These are phyloP conservation scores for Irena cyanogastra DNA, from an alignment of 2,113 vertebrate species.

Conservation along the genomic window DNA sequence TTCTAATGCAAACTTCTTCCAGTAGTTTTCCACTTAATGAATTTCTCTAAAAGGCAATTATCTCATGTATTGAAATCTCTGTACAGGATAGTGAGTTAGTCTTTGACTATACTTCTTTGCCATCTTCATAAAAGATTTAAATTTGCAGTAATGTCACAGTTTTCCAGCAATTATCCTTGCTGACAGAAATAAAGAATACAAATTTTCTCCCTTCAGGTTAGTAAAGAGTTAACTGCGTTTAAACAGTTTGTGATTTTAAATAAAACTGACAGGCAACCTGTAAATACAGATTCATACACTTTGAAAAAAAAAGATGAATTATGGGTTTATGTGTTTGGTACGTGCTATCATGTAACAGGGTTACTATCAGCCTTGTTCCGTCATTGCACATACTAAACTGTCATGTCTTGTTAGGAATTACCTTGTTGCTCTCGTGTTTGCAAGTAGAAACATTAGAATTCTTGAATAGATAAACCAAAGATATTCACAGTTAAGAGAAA, in stretches of 20 bases:
- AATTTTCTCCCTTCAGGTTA: not conserved
- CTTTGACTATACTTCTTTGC: not conserved
- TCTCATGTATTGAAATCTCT: not conserved
- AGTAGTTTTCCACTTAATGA: not conserved
- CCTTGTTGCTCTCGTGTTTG: not conserved
- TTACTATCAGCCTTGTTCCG: not conserved
- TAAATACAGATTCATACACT: not conserved
- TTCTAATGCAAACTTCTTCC: not conserved
- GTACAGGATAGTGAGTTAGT: not conserved
- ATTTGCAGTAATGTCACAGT: not conserved
- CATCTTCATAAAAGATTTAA: not conserved
- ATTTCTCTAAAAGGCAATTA: not conserved
- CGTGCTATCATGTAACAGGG: not conserved
- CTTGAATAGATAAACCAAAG: not conserved
- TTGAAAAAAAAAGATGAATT: not conserved
- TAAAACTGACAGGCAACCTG: not conserved
- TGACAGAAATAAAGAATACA: not conserved
- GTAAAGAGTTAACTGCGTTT: not conserved
- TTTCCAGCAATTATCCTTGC: not conserved
- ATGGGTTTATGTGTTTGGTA: not conserved
- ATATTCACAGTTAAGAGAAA: not conserved
- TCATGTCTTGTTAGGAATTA: constrained; percentile 9
- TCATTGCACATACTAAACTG: not conserved
- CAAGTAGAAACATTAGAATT: not conserved
- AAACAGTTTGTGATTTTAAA: not conserved